These are phyloP conservation scores for Semicossyphus pulcher DNA, from an alignment of 2,113 vertebrate genomes.

Conservation along the genomic window DNA sequence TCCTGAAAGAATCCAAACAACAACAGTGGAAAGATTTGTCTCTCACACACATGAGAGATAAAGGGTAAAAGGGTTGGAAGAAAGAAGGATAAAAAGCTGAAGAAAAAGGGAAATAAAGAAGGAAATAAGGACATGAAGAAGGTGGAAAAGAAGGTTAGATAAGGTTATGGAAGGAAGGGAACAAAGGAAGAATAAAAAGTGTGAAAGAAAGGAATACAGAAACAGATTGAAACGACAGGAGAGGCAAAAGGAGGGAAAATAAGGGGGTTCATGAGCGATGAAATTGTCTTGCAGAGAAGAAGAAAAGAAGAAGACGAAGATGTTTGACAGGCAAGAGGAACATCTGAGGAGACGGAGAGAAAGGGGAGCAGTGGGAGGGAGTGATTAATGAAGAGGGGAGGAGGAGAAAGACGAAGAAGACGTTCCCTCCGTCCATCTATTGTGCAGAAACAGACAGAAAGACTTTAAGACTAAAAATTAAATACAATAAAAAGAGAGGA, in stretches of 20 bases:
- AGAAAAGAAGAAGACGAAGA: slow-evolving; percentile 40
- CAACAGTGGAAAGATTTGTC: slow-evolving; percentile 57
- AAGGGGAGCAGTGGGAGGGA: slow-evolving; percentile 42
- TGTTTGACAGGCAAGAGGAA: slow-evolving; percentile 35
- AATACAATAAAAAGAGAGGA: background rate
- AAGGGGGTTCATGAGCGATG: background rate
- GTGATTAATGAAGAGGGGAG: slow-evolving; percentile 59
- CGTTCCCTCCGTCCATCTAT: slow-evolving; percentile 37
- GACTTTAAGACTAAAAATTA: background rate
- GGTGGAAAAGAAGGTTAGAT: too few relatives aligned
- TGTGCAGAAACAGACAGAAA: background rate
- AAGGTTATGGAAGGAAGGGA: too few relatives aligned
- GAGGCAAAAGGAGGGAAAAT: too few relatives aligned
- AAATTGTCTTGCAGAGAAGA: slow-evolving; percentile 22
- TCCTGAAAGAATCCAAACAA: slow-evolving; percentile 70
- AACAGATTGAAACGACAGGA: background rate
- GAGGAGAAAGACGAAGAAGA: slow-evolving; percentile 38
- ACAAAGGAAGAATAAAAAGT: background rate
- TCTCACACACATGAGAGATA: slow-evolving; percentile 12
- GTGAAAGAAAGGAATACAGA: background rate
- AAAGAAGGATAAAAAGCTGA: background rate
- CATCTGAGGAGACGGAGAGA: slow-evolving; percentile 7
- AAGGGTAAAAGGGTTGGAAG: background rate
- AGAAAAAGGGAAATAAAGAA: background rate
- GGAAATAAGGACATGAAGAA: background rate